Evolutionary conservation across 2,797 vertebrate genomes (phyloP), one percentile per base, ranked within the genome.

Genomic region (Sebastes miniatus): DNA sequence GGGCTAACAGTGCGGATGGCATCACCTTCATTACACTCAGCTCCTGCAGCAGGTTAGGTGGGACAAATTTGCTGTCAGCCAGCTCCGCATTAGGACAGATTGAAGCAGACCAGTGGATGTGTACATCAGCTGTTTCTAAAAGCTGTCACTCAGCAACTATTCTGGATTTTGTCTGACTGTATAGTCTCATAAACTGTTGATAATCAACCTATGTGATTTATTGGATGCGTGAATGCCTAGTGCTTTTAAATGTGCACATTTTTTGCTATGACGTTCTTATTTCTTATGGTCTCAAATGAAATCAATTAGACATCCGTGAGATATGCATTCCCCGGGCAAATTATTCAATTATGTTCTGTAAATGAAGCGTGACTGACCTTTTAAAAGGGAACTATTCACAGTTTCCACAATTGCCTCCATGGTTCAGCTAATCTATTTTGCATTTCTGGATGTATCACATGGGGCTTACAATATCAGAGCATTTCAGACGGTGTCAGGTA

Each of bases 311-410:
- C 14, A 65, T 81, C 70, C 76, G 70, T 29, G 52, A 71, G 20
- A 67, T 64, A 69, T 57, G 76, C 56, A 74, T 80, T 78, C 69
- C 39, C 24, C 13, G 2, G 47, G 73, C 72, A 67, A 86, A 79
- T 69, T 1, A 89, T 84, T 72, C 76, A 80, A 88, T 88, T 85
- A 80, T 71, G 79, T 80, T 84, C 70, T 4, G 27, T 78, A 88
- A 90, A 91, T 84, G 83, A 84, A 77, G 81, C 62, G 6, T 81
- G 76, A 85, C 79, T 85, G 73, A 85, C 81, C 67, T 81, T 81
- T 89, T 88, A 59, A 76, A 83, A 67, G 24, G 25, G 8, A 85
- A 43, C 68, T 63, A 61, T 69, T 89, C 64, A 83, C 66, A 72
- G 1, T 73, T 87, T 81, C 64, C 63, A 64, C 75, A 73, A 69